These are phyloP conservation scores for Nephrotoma flavescens DNA, from an alignment of 2,888 invertebrate species.

Conservation along the genomic window DNA sequence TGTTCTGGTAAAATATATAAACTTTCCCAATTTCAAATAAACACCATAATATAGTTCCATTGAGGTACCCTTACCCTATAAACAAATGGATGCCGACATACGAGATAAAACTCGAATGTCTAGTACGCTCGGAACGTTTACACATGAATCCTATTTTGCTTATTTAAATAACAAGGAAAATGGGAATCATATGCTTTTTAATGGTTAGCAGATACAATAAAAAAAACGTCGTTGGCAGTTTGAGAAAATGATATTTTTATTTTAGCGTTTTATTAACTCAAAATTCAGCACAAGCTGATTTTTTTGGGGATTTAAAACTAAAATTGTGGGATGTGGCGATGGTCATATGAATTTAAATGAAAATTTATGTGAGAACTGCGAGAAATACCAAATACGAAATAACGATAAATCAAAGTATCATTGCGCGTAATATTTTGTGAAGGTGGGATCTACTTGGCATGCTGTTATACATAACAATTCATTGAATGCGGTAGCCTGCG, in stretches of 20 bases:
- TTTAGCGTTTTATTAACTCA: neutral
- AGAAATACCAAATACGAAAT: neutral
- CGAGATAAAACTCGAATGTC: neutral
- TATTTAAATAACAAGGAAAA: neutral
- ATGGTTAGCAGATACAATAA: neutral
- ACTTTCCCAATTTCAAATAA: neutral
- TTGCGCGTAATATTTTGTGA: neutral
- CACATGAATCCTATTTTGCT: neutral
- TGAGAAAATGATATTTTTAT: neutral
- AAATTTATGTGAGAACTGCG: neutral
- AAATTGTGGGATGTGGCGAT: neutral
- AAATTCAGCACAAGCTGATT: neutral
- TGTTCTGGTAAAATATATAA: neutral
- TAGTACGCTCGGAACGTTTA: neutral
- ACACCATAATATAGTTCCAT: neutral
- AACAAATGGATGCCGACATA: neutral
- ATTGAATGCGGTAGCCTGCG: too few relatives aligned
- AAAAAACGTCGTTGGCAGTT: neutral
- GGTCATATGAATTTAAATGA: neutral
- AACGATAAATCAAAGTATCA: neutral
- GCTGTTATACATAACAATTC: neutral
- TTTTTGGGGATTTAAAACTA: neutral
- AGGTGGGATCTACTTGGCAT: neutral
- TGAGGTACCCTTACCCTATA: neutral
- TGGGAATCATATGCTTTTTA: neutral